These are phyloP conservation scores for Parnassius orleans DNA, from an alignment of 2,888 invertebrate species.

Conservation along the genomic window DNA sequence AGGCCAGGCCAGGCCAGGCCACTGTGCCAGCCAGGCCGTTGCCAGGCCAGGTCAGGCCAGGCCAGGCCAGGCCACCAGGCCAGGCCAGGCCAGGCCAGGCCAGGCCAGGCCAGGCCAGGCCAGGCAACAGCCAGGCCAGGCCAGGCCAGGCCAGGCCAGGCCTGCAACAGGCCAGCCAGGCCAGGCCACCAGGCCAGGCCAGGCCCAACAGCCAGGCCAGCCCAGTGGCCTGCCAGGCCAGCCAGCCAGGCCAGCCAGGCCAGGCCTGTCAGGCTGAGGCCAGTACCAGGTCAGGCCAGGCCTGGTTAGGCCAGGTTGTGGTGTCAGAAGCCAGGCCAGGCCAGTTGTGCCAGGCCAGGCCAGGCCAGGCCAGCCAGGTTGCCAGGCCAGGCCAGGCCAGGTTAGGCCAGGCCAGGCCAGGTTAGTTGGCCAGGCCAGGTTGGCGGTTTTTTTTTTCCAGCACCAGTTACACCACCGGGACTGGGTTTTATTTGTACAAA, in stretches of 20 bases:
- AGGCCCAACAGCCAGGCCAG: too few relatives aligned
- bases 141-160: slow-evolving; percentile 19
- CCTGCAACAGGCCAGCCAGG: slow-evolving; percentile 21
- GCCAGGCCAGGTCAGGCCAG: slow-evolving; percentile 22
- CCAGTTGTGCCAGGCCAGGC: slow-evolving; percentile 16
- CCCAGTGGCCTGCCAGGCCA: too few relatives aligned
- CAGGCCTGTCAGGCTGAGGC: slow-evolving; percentile 15
- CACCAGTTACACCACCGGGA: too few relatives aligned
- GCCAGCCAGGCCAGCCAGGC: slow-evolving; percentile 7
- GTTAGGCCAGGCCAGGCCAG: slow-evolving; percentile 20
- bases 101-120: slow-evolving; percentile 27
- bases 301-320: slow-evolving; percentile 20
- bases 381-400: slow-evolving; percentile 21
- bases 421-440: slow-evolving; percentile 17
- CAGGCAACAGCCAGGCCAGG: slow-evolving; percentile 15
- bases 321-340: slow-evolving; percentile 21
- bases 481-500: too few relatives aligned
- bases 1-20: slow-evolving; percentile 24
- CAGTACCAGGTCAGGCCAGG: slow-evolving; percentile 18
- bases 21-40: too few relatives aligned
- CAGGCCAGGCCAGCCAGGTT: slow-evolving; percentile 17
- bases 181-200: slow-evolving; percentile 25
- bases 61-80: slow-evolving; percentile 23
- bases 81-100: slow-evolving; percentile 20
- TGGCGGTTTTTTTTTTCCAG: too few relatives aligned